These are phyloP conservation scores for Orchesellides sinensis DNA, from an alignment of 2,888 invertebrate species.

Conservation along the genomic window DNA sequence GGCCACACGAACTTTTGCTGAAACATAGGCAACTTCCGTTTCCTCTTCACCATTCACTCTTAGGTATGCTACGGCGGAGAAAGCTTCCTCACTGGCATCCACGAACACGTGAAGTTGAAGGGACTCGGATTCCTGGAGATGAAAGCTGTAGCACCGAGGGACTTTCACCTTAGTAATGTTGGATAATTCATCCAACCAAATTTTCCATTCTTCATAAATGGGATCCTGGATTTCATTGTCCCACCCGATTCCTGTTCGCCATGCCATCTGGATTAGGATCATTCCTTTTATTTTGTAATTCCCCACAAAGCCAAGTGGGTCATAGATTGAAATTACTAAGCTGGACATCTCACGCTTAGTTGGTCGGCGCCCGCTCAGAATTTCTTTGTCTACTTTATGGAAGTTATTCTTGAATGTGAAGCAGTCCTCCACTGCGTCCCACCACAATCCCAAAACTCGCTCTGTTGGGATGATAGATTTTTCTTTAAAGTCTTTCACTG, in stretches of 20 bases:
- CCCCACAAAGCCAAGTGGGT: slow-evolving; percentile 23
- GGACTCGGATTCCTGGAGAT: not conserved
- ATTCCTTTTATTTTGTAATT: slow-evolving; percentile 20
- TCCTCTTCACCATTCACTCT: not conserved
- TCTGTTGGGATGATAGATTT: not conserved
- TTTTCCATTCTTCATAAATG: slow-evolving; percentile 1
- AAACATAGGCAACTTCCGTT: slow-evolving; percentile 17
- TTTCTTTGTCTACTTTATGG: slow-evolving; percentile 18
- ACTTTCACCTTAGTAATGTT: not conserved
- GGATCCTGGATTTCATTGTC: not conserved
- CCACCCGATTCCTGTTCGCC: slow-evolving; percentile 13
- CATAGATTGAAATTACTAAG: slow-evolving; percentile 32
- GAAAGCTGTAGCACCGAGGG: slow-evolving; percentile 8
- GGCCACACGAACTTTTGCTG: slow-evolving; percentile 50
- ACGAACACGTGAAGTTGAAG: slow-evolving; percentile 39
- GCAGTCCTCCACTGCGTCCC: slow-evolving; percentile 22
- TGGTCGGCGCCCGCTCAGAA: slow-evolving; percentile 13
- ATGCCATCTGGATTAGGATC: slow-evolving; percentile 14
- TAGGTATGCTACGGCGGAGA: slow-evolving; percentile 29
- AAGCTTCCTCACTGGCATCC: slow-evolving; percentile 51
- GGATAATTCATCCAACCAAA: not conserved
- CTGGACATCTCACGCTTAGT: slow-evolving; percentile 28
- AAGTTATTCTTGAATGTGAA: slow-evolving; percentile 38
- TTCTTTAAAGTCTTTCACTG: not conserved
- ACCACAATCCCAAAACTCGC: slow-evolving; percentile 44